These are phyloP conservation scores for Hyperoodon ampullatus DNA, from an alignment of 2,113 vertebrate species.

Conservation along the genomic window DNA sequence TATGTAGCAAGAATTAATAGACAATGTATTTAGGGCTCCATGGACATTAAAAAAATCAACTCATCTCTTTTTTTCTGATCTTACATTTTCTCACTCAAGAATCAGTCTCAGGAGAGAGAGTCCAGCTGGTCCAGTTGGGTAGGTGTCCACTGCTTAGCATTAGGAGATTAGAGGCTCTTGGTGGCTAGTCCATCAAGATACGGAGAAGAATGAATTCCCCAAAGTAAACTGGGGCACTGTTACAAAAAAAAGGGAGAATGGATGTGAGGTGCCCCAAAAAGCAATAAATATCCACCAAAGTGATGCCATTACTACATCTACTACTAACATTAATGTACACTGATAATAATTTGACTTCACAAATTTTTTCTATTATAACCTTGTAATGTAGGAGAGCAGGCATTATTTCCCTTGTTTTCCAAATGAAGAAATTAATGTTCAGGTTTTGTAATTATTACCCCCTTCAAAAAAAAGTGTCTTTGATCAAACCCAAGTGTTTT, in stretches of 20 bases:
- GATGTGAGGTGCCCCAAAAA: background rate
- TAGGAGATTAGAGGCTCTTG: background rate
- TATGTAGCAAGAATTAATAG: background rate
- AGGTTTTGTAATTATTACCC: background rate
- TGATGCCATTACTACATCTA: background rate
- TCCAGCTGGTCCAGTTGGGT: background rate
- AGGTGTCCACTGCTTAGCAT: background rate
- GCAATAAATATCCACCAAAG: background rate
- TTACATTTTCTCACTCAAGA: background rate
- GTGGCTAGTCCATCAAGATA: background rate
- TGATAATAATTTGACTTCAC: background rate
- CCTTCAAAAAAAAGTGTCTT: background rate
- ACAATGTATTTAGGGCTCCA: background rate
- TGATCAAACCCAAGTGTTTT: background rate
- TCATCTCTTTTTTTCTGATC: background rate
- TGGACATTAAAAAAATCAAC: background rate
- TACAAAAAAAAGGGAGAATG: background rate
- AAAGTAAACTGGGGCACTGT: background rate
- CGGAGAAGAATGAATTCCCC: background rate
- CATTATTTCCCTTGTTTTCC: background rate
- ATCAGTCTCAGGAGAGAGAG: background rate
- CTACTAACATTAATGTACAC: no score
- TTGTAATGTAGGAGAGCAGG: background rate
- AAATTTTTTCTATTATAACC: background rate
- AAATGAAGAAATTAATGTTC: background rate